Evolutionary conservation across 1,140 invertebrate species (phyloP).

Genomic region (Drosophila parabipectinata): DNA sequence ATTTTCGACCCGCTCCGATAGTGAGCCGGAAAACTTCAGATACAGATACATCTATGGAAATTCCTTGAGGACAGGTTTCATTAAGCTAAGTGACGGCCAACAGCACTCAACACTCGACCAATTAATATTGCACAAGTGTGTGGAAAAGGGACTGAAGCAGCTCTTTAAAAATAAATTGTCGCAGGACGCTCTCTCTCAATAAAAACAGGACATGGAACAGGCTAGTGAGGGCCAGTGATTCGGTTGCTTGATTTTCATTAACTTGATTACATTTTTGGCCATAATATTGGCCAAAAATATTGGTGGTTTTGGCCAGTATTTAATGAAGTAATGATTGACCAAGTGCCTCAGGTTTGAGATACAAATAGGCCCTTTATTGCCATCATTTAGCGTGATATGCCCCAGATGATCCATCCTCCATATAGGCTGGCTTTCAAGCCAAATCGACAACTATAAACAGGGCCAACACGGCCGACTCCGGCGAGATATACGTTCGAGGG

Average conservation of each 20-base stretch:
- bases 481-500: slow-evolving; percentile 31
- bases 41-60: slow-evolving; percentile 49
- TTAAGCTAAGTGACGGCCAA: slow-evolving; percentile 61
- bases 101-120: slow-evolving; percentile 52
- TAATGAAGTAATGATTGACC: not conserved
- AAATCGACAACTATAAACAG: slow-evolving; percentile 25
- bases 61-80: slow-evolving; percentile 40
- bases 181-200: not conserved
- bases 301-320: no score
- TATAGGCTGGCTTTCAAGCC: not conserved
- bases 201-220: not conserved
- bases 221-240: not conserved
- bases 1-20: slow-evolving; percentile 49
- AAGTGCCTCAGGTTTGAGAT: not conserved
- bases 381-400: not conserved
- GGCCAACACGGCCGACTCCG: slow-evolving; percentile 22
- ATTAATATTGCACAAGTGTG: slow-evolving; percentile 29
- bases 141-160: not conserved
- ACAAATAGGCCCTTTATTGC: not conserved
- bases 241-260: not conserved
- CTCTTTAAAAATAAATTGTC: slow-evolving; percentile 18
- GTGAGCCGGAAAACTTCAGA: not conserved
- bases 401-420: not conserved
- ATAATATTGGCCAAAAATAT: no score
- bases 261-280: not conserved